These are phyloP conservation scores for Anniella stebbinsi DNA, from an alignment of 2,797 vertebrate species.

Conservation along the genomic window DNA sequence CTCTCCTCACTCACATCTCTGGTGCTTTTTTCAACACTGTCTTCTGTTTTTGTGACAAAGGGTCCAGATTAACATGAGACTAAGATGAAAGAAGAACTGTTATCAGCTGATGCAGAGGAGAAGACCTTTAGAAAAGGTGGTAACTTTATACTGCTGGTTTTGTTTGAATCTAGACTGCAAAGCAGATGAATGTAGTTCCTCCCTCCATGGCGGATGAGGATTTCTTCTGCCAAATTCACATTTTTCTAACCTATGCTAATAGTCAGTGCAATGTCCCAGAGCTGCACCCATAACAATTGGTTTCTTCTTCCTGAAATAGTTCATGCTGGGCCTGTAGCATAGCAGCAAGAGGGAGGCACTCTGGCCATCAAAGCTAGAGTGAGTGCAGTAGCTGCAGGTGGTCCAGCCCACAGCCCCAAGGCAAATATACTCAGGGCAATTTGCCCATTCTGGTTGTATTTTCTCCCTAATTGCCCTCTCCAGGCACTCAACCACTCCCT, in stretches of 20 bases:
- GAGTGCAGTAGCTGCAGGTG: background rate
- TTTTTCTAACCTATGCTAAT: background rate
- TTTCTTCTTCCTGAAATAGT: background rate
- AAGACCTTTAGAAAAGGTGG: slow-evolving; percentile 57
- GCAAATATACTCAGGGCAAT: background rate
- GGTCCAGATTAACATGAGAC: background rate
- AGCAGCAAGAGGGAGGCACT: background rate
- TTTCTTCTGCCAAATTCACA: background rate
- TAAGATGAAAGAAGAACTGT: slow-evolving; percentile 29
- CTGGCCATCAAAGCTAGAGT: background rate
- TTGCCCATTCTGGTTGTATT: no score
- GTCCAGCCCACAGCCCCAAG: background rate
- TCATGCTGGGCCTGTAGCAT: background rate
- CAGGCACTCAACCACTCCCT: background rate
- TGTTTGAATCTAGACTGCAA: slow-evolving; percentile 37
- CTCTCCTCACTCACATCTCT: slow-evolving; percentile 43
- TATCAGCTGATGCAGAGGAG: slow-evolving; percentile 23
- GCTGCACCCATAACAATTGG: background rate
- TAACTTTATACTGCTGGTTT: slow-evolving; percentile 49
- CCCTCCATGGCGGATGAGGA: background rate
- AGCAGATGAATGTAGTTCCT: background rate
- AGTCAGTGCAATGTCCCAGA: background rate
- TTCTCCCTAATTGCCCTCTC: background rate
- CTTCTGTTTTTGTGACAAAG: slow-evolving; percentile 44
- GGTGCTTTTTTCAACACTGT: slow-evolving; percentile 4